Conservation (phyloP, 2,888 invertebrate species). For the Limnephilus marmoratus region DNA sequence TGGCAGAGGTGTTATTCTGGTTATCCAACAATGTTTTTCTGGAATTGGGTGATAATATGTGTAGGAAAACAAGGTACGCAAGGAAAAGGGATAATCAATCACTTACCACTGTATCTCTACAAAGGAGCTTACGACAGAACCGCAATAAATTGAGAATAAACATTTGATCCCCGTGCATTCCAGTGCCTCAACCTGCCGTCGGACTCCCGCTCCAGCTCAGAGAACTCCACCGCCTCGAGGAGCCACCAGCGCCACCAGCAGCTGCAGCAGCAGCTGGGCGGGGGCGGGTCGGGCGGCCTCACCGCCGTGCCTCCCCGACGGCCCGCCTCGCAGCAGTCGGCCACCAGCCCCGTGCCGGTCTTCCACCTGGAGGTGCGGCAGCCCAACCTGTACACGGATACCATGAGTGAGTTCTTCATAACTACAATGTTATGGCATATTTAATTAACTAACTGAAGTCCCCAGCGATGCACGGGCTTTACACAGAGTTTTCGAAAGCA, state of each 20-base stretch:
- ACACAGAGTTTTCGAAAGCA: too few relatives aligned
- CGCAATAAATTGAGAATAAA: too few relatives aligned
- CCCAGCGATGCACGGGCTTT: too few relatives aligned
- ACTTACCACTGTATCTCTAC: too few relatives aligned
- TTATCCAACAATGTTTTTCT: too few relatives aligned
- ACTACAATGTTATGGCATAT: background rate
- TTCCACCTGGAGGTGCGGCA: conserved; percentile 52
- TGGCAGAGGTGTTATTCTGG: too few relatives aligned
- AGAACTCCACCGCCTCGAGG: conserved; percentile 77
- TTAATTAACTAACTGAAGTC: too few relatives aligned
- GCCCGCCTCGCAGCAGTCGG: conserved; percentile 50
- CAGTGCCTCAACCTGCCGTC: conserved; percentile 92
- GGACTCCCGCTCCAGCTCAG: conserved; percentile 88
- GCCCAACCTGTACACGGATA: conserved; percentile 49
- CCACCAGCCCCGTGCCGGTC: conserved; percentile 14
- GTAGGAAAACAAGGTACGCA: too few relatives aligned
- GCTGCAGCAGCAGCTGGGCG: conserved; percentile 9
- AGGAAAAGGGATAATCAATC: too few relatives aligned
- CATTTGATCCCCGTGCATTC: conserved; percentile 66
- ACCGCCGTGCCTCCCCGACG: conserved; percentile 63
- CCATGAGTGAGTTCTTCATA: background rate
- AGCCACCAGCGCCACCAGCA: conserved; percentile 67
- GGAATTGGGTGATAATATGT: too few relatives aligned
- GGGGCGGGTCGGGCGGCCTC: conserved; percentile 58
- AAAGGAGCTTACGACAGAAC: too few relatives aligned